Percentiles rank a stretch among this genome's conserved stretches.
These are phyloP conservation scores for Meloe dianella DNA, from an alignment of 2,888 invertebrate species.

Conservation along the genomic window DNA sequence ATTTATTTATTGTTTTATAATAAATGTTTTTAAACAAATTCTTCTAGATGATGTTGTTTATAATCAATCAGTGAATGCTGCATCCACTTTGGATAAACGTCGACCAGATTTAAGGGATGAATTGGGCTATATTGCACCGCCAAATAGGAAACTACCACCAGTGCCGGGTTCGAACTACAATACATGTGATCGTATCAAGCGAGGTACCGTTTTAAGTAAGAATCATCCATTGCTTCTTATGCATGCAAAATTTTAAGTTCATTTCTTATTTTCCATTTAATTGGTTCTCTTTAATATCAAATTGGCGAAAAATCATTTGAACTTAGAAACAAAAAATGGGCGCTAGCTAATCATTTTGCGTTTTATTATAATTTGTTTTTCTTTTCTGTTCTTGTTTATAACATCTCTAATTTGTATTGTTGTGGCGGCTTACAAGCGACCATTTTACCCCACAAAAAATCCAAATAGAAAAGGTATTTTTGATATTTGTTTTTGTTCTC, in stretches of 20 bases:
- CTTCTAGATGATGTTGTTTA: constrained; percentile 86
- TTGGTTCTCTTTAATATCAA: constrained; percentile 18
- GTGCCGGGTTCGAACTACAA: constrained; percentile 93
- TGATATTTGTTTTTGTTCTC: constrained; percentile 24
- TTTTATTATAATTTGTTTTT: constrained; percentile 20
- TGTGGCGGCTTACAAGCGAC: constrained; percentile 7
- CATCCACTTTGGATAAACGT: constrained; percentile 78
- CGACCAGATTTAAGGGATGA: constrained; percentile 86
- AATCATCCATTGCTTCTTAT: constrained; percentile 49
- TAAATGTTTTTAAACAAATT: constrained; percentile 1
- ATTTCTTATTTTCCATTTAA: constrained; percentile 18
- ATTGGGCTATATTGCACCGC: constrained; percentile 91
- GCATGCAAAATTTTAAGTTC: constrained; percentile 35
- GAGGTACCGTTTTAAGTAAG: constrained; percentile 92
- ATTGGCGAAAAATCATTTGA: constrained; percentile 6
- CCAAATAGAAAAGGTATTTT: constrained; percentile 9
- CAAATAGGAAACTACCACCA: constrained; percentile 89
- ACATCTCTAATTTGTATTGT: constrained; percentile 13
- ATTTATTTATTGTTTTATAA: not conserved
- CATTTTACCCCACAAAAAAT: not conserved
- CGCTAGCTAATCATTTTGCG: not conserved
- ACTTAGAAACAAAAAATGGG: not conserved
- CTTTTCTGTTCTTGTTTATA: constrained; percentile 13
- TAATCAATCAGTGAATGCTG: constrained; percentile 75
- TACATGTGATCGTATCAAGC: constrained; percentile 91